A percentile compares a stretch with the other conserved stretches of the same genome.
These are phyloP conservation scores for Tauraco erythrolophus DNA, from an alignment of 2,113 vertebrate genomes.

Conservation along the genomic window DNA sequence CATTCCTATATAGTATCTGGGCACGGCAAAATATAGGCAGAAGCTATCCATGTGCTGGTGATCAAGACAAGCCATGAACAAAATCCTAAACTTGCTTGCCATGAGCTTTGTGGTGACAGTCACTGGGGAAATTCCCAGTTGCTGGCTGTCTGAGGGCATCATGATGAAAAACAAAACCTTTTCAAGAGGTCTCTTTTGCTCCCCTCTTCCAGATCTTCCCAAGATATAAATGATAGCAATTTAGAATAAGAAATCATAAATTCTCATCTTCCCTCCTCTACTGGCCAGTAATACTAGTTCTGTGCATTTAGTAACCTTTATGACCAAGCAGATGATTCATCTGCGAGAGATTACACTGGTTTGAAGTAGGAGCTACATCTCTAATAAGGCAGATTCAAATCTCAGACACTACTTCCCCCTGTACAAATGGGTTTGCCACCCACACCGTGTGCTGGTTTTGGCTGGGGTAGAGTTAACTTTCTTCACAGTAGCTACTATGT, in stretches of 20 bases:
- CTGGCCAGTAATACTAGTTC: background rate
- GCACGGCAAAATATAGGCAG: background rate
- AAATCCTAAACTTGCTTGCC: background rate
- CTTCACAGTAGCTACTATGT: too few relatives aligned
- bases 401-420: background rate
- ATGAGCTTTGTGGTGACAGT: background rate
- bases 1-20: background rate
- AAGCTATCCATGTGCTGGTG: background rate
- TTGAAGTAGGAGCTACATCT: background rate
- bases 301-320: background rate
- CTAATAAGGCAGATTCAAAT: background rate
- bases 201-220: background rate
- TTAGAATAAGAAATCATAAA: background rate
- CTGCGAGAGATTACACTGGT: background rate
- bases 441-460: background rate
- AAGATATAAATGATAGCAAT: background rate
- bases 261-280: background rate
- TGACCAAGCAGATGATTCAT: background rate
- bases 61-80: background rate
- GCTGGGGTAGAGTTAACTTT: too few relatives aligned
- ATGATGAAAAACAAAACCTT: accelerated
- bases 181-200: background rate
- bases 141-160: background rate
- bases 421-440: background rate
- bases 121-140: background rate